These are phyloP conservation scores for Drosophila percnosoma DNA, from an alignment of 2,888 invertebrate genomes.

Conservation along the genomic window DNA sequence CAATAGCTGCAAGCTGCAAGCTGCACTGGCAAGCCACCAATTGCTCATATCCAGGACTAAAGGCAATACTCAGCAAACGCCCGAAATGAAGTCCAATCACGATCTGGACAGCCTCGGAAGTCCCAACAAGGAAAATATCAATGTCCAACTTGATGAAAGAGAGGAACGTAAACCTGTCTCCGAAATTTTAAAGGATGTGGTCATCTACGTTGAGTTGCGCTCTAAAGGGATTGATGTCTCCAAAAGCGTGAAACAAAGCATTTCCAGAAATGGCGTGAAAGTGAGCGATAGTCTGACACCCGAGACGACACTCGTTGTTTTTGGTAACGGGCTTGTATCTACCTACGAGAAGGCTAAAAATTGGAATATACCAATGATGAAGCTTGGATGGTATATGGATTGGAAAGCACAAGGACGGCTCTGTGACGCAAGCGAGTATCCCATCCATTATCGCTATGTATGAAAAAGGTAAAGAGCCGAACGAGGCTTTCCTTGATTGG, in stretches of 20 bases:
- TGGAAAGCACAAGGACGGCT: conserved; percentile 84
- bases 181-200: conserved; percentile 82
- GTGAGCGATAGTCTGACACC: conserved; percentile 84
- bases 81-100: conserved; percentile 10
- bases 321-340: conserved; percentile 87
- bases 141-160: conserved; percentile 81
- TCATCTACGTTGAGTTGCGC: conserved; percentile 83
- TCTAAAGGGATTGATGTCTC: conserved; percentile 47
- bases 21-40: conserved; percentile 14
- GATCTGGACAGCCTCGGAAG: conserved; percentile 82
- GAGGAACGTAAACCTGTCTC: conserved; percentile 78
- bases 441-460: conserved; percentile 74
- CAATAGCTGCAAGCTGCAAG: conserved; percentile 13
- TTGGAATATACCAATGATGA: conserved; percentile 87
- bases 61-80: conserved; percentile 19
- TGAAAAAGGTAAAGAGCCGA: too few relatives aligned
- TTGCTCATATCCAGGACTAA: conserved; percentile 10
- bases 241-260: conserved; percentile 82
- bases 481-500: too few relatives aligned
- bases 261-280: conserved; percentile 82
- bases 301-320: conserved; percentile 88
- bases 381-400: conserved; percentile 86
- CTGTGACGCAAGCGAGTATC: conserved; percentile 81
- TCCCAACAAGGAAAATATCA: conserved; percentile 72
- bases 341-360: conserved; percentile 88